Conservation (phyloP, 2,888 invertebrate genomes). For the Caenorhabditis sp. region DNA sequence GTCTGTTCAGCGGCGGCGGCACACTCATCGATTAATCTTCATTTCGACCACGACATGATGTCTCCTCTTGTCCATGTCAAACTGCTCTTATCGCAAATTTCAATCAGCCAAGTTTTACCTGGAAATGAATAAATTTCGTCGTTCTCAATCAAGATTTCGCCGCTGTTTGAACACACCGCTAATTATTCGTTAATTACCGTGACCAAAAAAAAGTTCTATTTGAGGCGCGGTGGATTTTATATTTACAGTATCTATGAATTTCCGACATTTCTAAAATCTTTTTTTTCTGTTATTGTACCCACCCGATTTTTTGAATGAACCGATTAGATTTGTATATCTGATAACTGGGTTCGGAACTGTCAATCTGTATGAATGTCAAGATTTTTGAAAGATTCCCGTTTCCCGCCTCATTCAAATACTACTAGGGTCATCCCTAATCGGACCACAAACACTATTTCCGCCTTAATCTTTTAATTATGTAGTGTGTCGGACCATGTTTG, state of each 20-base stretch:
- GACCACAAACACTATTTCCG: background rate
- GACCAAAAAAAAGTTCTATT: background rate
- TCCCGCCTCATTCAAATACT: too few species aligned
- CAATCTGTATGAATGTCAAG: background rate
- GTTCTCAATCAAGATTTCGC: background rate
- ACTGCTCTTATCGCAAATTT: background rate
- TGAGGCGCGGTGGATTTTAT: too few species aligned
- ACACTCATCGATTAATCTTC: conserved; percentile 42
- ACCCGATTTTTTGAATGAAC: background rate
- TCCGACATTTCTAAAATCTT: too few species aligned
- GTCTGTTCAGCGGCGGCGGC: background rate
- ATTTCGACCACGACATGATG: conserved; percentile 11
- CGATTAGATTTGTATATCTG: background rate
- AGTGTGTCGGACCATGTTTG: background rate
- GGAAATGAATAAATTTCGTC: background rate
- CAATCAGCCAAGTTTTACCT: background rate
- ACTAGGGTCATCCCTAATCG: too few species aligned
- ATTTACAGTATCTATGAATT: too few species aligned
- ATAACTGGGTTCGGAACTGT: background rate
- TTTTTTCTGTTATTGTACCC: background rate
- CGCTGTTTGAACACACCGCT: background rate
- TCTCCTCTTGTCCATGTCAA: background rate
- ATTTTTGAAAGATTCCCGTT: background rate
- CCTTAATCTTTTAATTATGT: background rate
- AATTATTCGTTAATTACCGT: background rate